Percentiles rank a stretch among this genome's conserved stretches.
Evolutionary conservation across 2,797 vertebrate species (phyloP).

Genomic region (Mus caroli): DNA sequence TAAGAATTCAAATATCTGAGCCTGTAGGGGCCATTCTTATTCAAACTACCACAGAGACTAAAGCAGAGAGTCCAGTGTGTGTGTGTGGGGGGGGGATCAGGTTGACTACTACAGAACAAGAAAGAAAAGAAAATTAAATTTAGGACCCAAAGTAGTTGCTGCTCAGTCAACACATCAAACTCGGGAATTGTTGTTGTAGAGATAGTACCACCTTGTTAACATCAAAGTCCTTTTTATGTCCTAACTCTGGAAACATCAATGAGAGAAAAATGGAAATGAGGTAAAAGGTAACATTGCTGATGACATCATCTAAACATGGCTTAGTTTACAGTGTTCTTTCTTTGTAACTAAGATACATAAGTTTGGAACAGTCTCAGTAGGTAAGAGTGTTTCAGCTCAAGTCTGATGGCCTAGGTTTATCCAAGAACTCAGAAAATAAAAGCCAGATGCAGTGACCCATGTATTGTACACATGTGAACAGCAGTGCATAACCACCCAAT

Average conservation of each 20-base stretch:
- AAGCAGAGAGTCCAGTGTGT: neutral
- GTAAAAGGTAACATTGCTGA: neutral
- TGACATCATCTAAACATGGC: neutral
- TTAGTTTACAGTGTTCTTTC: neutral
- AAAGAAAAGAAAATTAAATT: neutral
- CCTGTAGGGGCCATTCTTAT: neutral
- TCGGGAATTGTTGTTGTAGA: neutral
- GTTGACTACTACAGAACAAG: neutral
- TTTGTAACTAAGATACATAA: neutral
- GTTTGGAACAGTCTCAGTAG: neutral
- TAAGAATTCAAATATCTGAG: neutral
- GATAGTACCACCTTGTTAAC: neutral
- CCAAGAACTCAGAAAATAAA: neutral
- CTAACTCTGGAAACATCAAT: neutral
- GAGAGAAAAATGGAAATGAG: neutral
- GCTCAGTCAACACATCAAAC: neutral
- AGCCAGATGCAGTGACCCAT: neutral
- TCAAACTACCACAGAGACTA: neutral
- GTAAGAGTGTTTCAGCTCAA: no score
- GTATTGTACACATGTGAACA: no score
- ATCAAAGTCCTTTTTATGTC: neutral
- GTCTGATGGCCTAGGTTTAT: neutral
- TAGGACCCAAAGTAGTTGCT: neutral
- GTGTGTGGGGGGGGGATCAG: neutral
- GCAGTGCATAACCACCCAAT: no score